Conservation (phyloP, 2,797 vertebrate genomes). For the Setipinna tenuifilis region DNA sequence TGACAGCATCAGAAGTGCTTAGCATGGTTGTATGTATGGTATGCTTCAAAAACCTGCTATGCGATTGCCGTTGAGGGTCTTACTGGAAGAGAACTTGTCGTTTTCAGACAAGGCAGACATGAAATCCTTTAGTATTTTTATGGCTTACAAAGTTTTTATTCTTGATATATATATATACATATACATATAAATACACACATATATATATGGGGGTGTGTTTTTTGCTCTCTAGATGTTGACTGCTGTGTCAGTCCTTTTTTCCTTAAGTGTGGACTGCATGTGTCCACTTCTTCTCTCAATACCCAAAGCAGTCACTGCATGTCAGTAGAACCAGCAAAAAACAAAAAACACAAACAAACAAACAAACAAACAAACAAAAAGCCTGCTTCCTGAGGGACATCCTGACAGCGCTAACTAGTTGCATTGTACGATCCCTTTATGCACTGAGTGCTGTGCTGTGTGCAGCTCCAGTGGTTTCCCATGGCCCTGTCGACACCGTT, state of each 20-base stretch:
- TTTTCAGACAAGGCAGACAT: slow-evolving; percentile 59
- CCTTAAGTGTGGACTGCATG: slow-evolving; percentile 1
- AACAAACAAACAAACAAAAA: not conserved
- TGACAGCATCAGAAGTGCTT: slow-evolving; percentile 55
- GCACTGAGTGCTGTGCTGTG: not conserved
- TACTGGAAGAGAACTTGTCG: slow-evolving; percentile 29
- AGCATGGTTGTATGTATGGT: slow-evolving; percentile 64
- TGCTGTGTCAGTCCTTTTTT: slow-evolving; percentile 32
- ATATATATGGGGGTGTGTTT: not conserved
- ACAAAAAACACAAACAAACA: too few relatives aligned
- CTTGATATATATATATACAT: slow-evolving; percentile 51
- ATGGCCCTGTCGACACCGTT: not conserved
- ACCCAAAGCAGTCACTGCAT: slow-evolving; percentile 8
- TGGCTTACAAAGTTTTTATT: slow-evolving; percentile 15
- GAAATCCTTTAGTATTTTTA: slow-evolving; percentile 29
- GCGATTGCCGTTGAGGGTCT: slow-evolving; percentile 57
- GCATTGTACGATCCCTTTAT: slow-evolving; percentile 7
- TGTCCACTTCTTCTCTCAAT: slow-evolving; percentile 23
- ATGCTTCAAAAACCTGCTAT: slow-evolving; percentile 54
- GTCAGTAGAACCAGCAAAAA: slow-evolving; percentile 12
- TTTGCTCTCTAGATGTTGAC: slow-evolving; percentile 52
- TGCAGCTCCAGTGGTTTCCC: not conserved
- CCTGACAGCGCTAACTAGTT: not conserved
- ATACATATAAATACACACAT: slow-evolving; percentile 51
- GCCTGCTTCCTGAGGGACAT: not conserved